Percentiles rank a stretch among this genome's conserved stretches.
These are phyloP conservation scores for Cuniculus paca DNA, from an alignment of 2,797 vertebrate species.

Conservation along the genomic window DNA sequence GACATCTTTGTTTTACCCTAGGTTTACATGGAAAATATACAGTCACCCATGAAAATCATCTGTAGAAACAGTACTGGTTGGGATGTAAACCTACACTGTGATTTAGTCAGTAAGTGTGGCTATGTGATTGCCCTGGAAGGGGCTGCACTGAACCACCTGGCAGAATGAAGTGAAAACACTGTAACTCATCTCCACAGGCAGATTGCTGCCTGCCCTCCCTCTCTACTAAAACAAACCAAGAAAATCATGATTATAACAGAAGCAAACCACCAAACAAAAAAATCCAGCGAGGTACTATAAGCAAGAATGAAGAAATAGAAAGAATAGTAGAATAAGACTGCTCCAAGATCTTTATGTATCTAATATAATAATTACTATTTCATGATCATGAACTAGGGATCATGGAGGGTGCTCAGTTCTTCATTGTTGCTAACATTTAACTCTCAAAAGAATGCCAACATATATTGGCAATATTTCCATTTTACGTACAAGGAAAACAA, in stretches of 20 bases:
- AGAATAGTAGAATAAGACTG: neutral
- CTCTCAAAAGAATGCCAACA: neutral
- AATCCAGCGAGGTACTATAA: rapidly evolving
- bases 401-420: neutral
- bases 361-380: neutral
- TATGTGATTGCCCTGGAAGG: neutral
- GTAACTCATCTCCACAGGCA: neutral
- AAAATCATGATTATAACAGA: neutral
- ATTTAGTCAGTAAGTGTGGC: neutral
- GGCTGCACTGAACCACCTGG: too few relatives aligned
- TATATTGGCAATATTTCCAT: neutral
- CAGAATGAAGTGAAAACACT: neutral
- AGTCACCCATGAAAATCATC: neutral
- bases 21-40: neutral
- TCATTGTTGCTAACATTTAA: neutral
- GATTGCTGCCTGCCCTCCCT: neutral
- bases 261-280: neutral
- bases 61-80: neutral
- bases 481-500: neutral
- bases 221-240: neutral
- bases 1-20: neutral
- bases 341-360: neutral
- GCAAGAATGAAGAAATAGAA: neutral
- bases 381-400: neutral
- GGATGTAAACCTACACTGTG: neutral